Evolutionary conservation across 2,113 vertebrate genomes (phyloP).

Genomic region (Misgurnus mizolepis): DNA sequence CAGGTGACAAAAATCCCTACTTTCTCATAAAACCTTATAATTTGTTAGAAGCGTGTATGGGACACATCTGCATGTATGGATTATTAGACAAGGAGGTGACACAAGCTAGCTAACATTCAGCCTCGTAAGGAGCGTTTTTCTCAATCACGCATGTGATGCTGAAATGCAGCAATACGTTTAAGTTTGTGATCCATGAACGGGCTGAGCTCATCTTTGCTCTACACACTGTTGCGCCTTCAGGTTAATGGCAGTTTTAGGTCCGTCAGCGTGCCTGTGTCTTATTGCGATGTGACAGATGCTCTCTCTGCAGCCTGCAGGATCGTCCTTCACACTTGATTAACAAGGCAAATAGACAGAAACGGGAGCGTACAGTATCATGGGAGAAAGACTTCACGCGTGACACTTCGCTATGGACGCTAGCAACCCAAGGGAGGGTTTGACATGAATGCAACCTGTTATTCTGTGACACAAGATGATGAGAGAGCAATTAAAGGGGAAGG

Average conservation of each 20-base stretch:
- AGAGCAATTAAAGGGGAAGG: constrained; percentile 12
- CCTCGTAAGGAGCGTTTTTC: background rate
- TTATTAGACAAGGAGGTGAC: constrained; percentile 12
- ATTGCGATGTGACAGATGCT: constrained; percentile 72
- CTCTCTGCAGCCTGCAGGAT: constrained; percentile 71
- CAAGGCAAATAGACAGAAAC: constrained; percentile 67
- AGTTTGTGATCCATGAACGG: constrained; percentile 53
- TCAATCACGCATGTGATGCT: constrained; percentile 14
- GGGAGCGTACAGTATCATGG: constrained; percentile 74
- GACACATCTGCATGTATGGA: constrained; percentile 17
- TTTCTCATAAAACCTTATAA: constrained; percentile 8
- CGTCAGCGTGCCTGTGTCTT: constrained; percentile 63
- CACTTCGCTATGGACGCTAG: constrained; percentile 52
- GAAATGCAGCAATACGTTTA: constrained; percentile 33
- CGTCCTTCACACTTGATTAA: constrained; percentile 76
- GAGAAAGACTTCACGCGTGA: constrained; percentile 74
- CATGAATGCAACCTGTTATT: background rate
- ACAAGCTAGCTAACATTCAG: constrained; percentile 4
- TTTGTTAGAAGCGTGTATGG: background rate
- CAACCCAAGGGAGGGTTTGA: constrained; percentile 2
- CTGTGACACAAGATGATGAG: background rate
- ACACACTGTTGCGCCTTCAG: constrained; percentile 40
- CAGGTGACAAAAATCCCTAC: constrained; percentile 19
- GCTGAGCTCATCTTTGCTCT: constrained; percentile 50
- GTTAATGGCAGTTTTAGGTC: constrained; percentile 62